These are phyloP conservation scores for Pelmatolapia mariae DNA, from an alignment of 2,113 vertebrate species.

Conservation along the genomic window DNA sequence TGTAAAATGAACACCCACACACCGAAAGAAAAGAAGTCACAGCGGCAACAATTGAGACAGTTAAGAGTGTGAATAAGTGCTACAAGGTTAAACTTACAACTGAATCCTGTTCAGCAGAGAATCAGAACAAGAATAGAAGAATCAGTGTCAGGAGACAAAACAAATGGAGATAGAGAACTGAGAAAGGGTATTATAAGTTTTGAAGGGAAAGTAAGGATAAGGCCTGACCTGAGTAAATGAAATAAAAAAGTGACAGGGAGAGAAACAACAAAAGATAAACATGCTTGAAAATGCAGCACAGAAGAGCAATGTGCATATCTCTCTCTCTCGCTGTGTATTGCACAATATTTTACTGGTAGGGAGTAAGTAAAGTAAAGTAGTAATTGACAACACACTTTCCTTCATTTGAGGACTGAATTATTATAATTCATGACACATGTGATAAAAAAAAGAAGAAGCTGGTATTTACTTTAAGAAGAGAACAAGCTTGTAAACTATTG, in stretches of 20 bases:
- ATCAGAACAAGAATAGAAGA: background rate
- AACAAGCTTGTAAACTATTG: too few relatives aligned
- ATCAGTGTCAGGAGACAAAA: background rate
- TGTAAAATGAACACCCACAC: background rate
- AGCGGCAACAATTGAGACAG: background rate
- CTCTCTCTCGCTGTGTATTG: too few relatives aligned
- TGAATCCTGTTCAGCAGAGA: background rate
- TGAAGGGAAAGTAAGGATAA: background rate
- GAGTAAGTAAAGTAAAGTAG: too few relatives aligned
- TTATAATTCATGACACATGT: too few relatives aligned
- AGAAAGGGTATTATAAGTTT: background rate
- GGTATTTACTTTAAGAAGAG: too few relatives aligned
- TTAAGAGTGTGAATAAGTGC: background rate
- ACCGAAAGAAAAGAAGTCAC: background rate
- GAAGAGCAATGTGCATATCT: too few relatives aligned
- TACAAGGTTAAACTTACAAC: background rate
- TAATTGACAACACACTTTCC: too few relatives aligned
- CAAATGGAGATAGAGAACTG: background rate
- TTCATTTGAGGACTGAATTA: too few relatives aligned
- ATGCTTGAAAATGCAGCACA: background rate
- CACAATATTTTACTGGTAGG: too few relatives aligned
- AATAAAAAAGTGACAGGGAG: background rate
- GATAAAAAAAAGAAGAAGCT: too few relatives aligned
- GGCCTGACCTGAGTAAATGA: fast-evolving
- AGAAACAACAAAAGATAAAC: background rate